Percentiles rank a stretch among this genome's conserved stretches.
phyloP scores from a whole-genome alignment of 1,140 invertebrate genomes.

The Drusus annulatus region DNA sequence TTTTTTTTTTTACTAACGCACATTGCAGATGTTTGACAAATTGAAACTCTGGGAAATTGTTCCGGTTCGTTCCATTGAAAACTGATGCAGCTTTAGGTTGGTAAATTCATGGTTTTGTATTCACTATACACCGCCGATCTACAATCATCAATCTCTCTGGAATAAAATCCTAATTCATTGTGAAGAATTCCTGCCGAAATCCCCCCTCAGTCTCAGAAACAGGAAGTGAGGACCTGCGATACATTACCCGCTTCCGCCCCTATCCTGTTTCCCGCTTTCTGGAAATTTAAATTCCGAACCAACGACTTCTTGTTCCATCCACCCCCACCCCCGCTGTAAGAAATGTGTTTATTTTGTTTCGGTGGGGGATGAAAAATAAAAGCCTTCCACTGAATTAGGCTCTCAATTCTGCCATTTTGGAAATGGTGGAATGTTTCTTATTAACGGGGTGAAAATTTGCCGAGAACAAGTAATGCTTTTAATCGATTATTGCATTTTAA shows the following conservation, averaged over 20 bases:
- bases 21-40: no score
- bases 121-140: no score
- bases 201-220: slow-evolving; percentile 37
- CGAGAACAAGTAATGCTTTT: no score
- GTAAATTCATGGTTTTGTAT: no score
- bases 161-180: slow-evolving; percentile 11
- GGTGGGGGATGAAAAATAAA: slow-evolving; percentile 27
- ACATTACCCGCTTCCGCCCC: slow-evolving; percentile 57
- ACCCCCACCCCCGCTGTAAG: background rate
- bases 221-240: slow-evolving; percentile 56
- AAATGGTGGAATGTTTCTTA: no score
- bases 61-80: no score
- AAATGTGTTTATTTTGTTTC: slow-evolving; percentile 41
- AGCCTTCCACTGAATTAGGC: slow-evolving; percentile 2
- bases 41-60: no score
- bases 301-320: slow-evolving; percentile 36
- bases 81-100: no score
- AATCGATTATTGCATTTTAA: no score
- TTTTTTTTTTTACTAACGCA: no score
- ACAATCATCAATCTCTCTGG: background rate
- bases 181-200: slow-evolving; percentile 6
- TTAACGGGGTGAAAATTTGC: no score
- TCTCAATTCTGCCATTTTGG: background rate
- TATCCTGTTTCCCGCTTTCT: slow-evolving; percentile 56
- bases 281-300: slow-evolving; percentile 56